Percentiles rank a stretch among this genome's conserved stretches.
phyloP scores from a whole-genome alignment of 53 echinoderm and acorn worm species.

The Pentamera pediparva region DNA sequence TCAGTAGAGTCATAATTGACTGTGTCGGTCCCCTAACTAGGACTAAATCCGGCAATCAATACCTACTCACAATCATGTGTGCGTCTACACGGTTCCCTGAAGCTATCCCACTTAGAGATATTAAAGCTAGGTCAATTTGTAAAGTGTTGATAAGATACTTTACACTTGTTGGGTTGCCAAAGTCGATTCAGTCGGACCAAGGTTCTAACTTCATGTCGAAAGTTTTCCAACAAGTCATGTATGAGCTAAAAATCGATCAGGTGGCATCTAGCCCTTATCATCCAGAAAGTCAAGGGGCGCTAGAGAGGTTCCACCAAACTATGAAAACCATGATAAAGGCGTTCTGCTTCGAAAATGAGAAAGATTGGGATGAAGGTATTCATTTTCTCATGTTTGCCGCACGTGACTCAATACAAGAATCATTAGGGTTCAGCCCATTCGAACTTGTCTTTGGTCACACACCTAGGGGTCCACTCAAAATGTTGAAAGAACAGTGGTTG shows the following conservation, averaged over 20 bases:
- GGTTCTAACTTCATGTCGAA: no score
- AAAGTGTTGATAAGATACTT: background rate
- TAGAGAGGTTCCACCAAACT: conserved; percentile 58
- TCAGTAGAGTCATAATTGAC: conserved; percentile 37
- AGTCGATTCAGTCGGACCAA: conserved; percentile 19
- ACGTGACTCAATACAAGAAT: conserved; percentile 45
- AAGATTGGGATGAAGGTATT: conserved; percentile 44
- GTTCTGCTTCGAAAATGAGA: conserved; percentile 31
- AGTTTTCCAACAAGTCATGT: conserved; percentile 40
- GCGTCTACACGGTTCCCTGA: conserved; percentile 30
- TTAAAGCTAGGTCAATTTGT: conserved; percentile 16
- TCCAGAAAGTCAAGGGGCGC: conserved; percentile 55
- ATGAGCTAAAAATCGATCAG: conserved; percentile 32
- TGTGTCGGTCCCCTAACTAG: conserved; percentile 44
- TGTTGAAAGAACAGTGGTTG: conserved; percentile 6
- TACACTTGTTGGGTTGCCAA: background rate
- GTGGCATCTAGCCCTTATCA: conserved; percentile 55
- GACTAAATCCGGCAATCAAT: conserved; percentile 25
- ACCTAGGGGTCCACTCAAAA: background rate
- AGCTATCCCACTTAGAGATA: conserved; percentile 37
- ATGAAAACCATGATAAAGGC: conserved; percentile 40
- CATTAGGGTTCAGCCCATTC: conserved; percentile 30
- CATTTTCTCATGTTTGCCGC: conserved; percentile 43
- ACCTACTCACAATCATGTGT: conserved; percentile 44
- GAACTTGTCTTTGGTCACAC: conserved; percentile 1